These are phyloP conservation scores for Spondyliosoma cantharus DNA, from an alignment of 2,797 vertebrate genomes.

Conservation along the genomic window DNA sequence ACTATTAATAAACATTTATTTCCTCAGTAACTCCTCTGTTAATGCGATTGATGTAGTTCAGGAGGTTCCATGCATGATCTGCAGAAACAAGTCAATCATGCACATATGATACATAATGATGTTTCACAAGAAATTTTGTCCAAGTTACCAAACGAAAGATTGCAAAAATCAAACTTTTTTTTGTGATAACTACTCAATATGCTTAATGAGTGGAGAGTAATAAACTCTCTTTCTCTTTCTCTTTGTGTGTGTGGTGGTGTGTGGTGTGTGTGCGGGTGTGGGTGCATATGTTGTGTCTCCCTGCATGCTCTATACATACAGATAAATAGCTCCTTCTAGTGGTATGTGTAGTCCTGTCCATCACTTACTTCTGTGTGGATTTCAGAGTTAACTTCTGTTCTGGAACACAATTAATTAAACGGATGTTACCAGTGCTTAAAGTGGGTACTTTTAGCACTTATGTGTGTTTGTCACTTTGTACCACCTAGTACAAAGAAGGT, in stretches of 20 bases:
- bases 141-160: background rate
- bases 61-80: background rate
- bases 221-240: background rate
- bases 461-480: background rate
- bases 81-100: conserved; percentile 18
- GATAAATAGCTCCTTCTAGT: conserved; percentile 51
- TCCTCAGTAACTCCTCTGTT: conserved; percentile 85
- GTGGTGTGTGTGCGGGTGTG: background rate
- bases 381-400: background rate
- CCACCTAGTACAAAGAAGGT: background rate
- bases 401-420: background rate
- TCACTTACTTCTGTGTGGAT: background rate
- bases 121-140: background rate
- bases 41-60: conserved; percentile 30
- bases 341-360: background rate
- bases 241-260: background rate
- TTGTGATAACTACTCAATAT: background rate
- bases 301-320: background rate
- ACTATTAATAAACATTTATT: conserved; percentile 98
- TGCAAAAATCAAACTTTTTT: background rate
- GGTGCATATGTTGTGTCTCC: background rate
- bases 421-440: background rate
- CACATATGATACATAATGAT: background rate
- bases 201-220: background rate
- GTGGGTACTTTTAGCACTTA: background rate